Evolutionary conservation across 2,113 vertebrate genomes (phyloP).

Genomic region (Vidua chalybeata): DNA sequence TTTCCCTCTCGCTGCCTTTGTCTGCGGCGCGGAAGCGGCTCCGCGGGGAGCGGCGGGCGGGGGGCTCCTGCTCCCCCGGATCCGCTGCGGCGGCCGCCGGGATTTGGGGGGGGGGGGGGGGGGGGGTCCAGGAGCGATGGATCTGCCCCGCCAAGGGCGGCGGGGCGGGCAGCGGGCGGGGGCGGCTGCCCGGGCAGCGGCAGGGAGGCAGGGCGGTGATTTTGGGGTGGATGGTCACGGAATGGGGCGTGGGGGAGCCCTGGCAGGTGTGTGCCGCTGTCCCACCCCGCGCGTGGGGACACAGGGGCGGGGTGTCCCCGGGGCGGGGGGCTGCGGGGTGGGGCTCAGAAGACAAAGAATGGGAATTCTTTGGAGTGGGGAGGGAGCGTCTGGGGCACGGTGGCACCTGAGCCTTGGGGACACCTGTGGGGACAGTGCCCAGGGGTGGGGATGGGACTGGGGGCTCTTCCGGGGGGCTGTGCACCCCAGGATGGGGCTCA

Average conservation of each 20-base stretch:
- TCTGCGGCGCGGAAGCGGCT: not conserved
- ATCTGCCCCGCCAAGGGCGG: not conserved
- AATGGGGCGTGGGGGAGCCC: not conserved
- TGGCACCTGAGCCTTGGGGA: not conserved
- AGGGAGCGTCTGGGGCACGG: fast-evolving
- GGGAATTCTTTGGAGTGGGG: not conserved
- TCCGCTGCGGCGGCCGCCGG: not conserved
- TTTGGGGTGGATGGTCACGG: not conserved
- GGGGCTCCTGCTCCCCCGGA: not conserved
- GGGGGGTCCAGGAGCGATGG: not conserved
- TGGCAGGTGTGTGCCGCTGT: fast-evolving
- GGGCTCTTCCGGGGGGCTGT: not conserved
- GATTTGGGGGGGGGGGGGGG: not conserved
- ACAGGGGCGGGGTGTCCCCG: not conserved
- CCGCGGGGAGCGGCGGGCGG: conserved; percentile 1
- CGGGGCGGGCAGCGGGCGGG: not conserved
- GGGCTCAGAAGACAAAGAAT: not conserved
- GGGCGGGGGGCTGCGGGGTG: not conserved
- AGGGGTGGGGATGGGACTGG: not conserved
- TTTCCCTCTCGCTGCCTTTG: not conserved
- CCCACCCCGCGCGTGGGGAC: not conserved
- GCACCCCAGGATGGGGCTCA: not conserved
- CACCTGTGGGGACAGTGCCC: fast-evolving
- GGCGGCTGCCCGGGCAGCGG: not conserved
- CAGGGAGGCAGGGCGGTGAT: not conserved